phyloP scores from a whole-genome alignment of 2,113 vertebrate genomes.

The Chaetodon auriga region DNA sequence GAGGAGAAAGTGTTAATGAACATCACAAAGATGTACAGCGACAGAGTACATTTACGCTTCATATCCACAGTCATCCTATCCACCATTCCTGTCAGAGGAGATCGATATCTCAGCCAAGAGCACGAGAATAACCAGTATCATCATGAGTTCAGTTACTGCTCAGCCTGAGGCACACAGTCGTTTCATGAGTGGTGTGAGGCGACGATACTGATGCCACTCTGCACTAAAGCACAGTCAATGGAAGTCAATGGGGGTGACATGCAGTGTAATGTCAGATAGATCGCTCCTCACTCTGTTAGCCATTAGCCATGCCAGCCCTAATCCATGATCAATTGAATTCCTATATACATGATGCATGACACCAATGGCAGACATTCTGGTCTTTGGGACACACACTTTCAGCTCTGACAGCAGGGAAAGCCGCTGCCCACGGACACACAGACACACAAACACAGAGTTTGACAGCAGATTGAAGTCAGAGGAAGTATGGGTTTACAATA shows the following conservation, averaged over 20 bases:
- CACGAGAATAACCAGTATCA: conserved; percentile 47
- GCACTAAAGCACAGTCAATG: conserved; percentile 68
- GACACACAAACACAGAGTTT: conserved; percentile 21
- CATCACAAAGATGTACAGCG: conserved; percentile 26
- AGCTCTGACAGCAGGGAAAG: neutral
- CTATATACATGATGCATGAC: conserved; percentile 63
- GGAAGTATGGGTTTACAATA: neutral
- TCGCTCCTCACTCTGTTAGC: conserved; percentile 61
- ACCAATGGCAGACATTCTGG: conserved; percentile 39
- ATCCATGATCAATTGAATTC: conserved; percentile 68
- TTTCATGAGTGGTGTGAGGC: conserved; percentile 42
- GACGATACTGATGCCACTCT: conserved; percentile 63
- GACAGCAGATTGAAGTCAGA: conserved; percentile 5
- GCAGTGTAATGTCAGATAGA: conserved; percentile 65
- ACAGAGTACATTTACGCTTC: conserved; percentile 15
- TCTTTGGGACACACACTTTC: conserved; percentile 43
- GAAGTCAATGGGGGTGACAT: conserved; percentile 70
- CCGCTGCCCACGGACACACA: conserved; percentile 17
- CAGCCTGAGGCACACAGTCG: conserved; percentile 36
- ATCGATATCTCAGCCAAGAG: conserved; percentile 60
- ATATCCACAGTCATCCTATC: conserved; percentile 25
- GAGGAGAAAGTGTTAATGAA: conserved; percentile 35
- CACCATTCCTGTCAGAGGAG: conserved; percentile 37
- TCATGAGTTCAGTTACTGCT: conserved; percentile 54
- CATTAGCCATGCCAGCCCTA: conserved; percentile 65